Evolutionary conservation across 2,888 invertebrate genomes (phyloP).

Genomic region (Vanessa cardui): DNA sequence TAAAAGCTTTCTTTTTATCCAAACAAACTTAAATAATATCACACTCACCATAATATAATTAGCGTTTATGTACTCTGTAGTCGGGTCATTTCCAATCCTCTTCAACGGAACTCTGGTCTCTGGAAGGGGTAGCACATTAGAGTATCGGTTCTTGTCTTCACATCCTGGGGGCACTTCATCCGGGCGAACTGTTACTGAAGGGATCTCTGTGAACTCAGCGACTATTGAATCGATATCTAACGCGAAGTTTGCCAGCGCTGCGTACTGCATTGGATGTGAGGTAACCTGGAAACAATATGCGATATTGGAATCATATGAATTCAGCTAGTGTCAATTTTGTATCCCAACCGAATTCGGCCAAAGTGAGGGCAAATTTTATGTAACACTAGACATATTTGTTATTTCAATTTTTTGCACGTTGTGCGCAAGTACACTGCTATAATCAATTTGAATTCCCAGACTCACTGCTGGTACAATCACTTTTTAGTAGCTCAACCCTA

Average conservation of each 20-base stretch:
- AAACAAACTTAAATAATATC: not conserved
- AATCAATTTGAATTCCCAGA: too few species aligned
- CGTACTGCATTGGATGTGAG: conserved; percentile 90
- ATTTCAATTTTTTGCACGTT: too few species aligned
- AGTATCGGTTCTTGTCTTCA: conserved; percentile 94
- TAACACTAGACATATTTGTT: too few species aligned
- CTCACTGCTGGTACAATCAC: too few species aligned
- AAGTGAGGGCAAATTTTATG: too few species aligned
- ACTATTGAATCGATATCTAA: conserved; percentile 87
- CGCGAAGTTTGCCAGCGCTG: conserved; percentile 89
- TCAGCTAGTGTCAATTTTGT: too few species aligned
- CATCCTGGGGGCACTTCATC: conserved; percentile 94
- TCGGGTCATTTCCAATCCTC: conserved; percentile 87
- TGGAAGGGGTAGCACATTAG: conserved; percentile 96
- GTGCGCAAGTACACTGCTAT: too few species aligned
- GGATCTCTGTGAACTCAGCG: conserved; percentile 92
- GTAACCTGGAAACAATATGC: conserved; percentile 72
- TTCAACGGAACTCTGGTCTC: conserved; percentile 93
- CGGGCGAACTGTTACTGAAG: conserved; percentile 88
- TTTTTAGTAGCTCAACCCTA: too few species aligned
- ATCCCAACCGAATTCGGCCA: too few species aligned
- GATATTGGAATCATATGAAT: not conserved
- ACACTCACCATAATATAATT: conserved; percentile 92
- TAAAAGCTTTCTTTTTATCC: not conserved
- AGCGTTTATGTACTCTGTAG: conserved; percentile 96